Evolutionary conservation across 2,113 vertebrate genomes (phyloP).

Genomic region (Climacteris rufus): DNA sequence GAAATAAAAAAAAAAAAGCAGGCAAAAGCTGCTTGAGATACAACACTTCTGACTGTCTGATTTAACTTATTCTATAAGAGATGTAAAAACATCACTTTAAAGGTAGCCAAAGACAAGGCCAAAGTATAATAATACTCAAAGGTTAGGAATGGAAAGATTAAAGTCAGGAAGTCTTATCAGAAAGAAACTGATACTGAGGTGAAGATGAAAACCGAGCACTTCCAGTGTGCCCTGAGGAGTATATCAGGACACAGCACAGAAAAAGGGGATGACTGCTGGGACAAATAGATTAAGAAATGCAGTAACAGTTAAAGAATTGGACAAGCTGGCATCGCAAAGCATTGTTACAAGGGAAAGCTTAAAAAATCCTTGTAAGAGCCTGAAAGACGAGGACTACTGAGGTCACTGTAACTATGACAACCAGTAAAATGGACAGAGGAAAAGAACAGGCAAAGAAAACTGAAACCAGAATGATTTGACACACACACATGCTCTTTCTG

Average conservation of each 20-base stretch:
- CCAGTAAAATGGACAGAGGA: conserved; percentile 24
- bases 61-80: not conserved
- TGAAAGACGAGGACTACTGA: not conserved
- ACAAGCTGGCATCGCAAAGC: not conserved
- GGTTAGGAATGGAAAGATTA: not conserved
- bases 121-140: not conserved
- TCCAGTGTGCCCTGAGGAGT: not conserved
- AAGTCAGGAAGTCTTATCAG: not conserved
- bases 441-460: conserved; percentile 21
- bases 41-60: not conserved
- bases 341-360: not conserved
- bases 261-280: not conserved
- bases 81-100: not conserved
- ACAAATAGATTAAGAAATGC: not conserved
- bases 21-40: not conserved
- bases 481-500: conserved; percentile 1
- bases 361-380: conserved; percentile 9
- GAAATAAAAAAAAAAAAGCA: not conserved
- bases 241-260: not conserved
- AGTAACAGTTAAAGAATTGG: not conserved
- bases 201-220: not conserved
- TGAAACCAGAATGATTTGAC: conserved; percentile 7
- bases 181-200: not conserved
- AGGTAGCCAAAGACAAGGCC: not conserved
- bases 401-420: conserved; percentile 46